Percentiles rank a stretch among this genome's conserved stretches.
These are phyloP conservation scores for Parapsyche elsis DNA, from an alignment of 1,140 invertebrate genomes.

Conservation along the genomic window DNA sequence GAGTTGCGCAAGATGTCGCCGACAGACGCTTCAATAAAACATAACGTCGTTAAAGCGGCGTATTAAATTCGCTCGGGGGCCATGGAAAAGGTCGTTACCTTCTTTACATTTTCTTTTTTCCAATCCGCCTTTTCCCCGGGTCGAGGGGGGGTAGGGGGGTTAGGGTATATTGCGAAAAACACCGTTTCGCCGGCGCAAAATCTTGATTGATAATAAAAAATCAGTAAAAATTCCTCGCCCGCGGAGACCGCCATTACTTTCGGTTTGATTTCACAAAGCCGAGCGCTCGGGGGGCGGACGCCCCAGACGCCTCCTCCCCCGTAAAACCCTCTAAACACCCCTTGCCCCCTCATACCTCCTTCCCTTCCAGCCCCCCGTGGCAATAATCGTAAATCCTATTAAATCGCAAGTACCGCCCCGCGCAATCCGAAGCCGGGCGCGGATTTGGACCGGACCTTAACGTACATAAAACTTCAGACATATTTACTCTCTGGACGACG, in stretches of 20 bases:
- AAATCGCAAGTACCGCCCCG: constrained; percentile 59
- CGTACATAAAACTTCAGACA: constrained; percentile 38
- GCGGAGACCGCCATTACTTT: constrained; percentile 55
- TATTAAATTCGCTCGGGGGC: background rate
- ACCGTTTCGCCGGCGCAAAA: constrained; percentile 26
- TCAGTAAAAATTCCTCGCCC: constrained; percentile 54
- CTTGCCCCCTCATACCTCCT: background rate
- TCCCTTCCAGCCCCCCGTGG: constrained; percentile 32
- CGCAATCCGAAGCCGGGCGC: constrained; percentile 50
- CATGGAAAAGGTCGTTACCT: background rate
- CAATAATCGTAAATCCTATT: constrained; percentile 59
- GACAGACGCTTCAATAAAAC: constrained; percentile 9
- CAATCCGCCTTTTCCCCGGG: background rate
- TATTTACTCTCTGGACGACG: constrained; percentile 1
- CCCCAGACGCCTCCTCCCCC: constrained; percentile 1
- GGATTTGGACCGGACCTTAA: constrained; percentile 52
- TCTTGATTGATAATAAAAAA: constrained; percentile 56
- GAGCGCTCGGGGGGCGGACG: constrained; percentile 11
- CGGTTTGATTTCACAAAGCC: constrained; percentile 56
- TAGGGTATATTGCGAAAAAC: constrained; percentile 13
- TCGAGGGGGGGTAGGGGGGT: background rate
- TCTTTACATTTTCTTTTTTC: background rate
- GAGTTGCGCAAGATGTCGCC: background rate
- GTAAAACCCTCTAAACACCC: constrained; percentile 1
- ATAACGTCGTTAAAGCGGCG: background rate